phyloP scores from a whole-genome alignment of 2,797 vertebrate genomes.

The Discoglossus pictus region DNA sequence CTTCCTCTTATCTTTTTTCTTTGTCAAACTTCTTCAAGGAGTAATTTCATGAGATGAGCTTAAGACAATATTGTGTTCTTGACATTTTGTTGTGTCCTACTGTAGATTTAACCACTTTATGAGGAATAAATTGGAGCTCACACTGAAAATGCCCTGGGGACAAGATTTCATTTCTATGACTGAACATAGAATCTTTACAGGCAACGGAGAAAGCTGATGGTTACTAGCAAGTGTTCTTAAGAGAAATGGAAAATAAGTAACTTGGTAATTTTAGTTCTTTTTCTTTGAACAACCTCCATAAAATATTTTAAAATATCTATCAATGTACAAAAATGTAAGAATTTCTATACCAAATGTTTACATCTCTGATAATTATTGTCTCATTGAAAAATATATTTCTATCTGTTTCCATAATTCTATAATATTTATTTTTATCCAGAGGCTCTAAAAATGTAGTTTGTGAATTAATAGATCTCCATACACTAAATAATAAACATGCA shows the following conservation, averaged over 20 bases:
- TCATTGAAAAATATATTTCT: no score
- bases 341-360: no score
- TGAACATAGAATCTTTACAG: conserved; percentile 42
- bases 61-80: conserved; percentile 54
- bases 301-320: no score
- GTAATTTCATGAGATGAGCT: conserved; percentile 51
- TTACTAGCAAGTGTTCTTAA: conserved; percentile 10
- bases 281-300: no score
- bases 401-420: no score
- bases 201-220: conserved; percentile 36
- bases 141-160: conserved; percentile 47
- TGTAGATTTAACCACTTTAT: conserved; percentile 53
- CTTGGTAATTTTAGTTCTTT: no score
- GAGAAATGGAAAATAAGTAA: conserved; percentile 11
- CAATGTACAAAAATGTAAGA: no score
- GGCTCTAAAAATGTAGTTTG: no score
- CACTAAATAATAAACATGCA: no score
- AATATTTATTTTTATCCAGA: no score
- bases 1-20: conserved; percentile 43
- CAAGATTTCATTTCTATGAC: conserved; percentile 49
- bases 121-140: conserved; percentile 52
- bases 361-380: no score
- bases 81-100: conserved; percentile 51
- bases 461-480: no score
- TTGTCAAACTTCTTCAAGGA: conserved; percentile 49